Evolutionary conservation across 2,797 vertebrate species (phyloP).

Genomic region (Diplodus puntazzo): DNA sequence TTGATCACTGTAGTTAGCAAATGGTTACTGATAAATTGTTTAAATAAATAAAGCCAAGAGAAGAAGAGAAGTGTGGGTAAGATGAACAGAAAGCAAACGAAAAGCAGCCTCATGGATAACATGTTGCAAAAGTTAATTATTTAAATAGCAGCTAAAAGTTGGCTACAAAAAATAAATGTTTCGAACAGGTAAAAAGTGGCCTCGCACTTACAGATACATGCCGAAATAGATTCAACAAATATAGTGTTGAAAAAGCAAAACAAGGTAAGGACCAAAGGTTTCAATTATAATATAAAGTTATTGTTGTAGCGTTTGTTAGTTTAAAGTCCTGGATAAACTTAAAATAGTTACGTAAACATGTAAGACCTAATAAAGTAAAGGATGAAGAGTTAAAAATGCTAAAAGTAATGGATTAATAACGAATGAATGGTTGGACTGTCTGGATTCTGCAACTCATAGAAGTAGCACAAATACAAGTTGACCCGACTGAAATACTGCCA

Average conservation of each 20-base stretch:
- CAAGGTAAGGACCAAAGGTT: too few species aligned
- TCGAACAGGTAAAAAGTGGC: too few species aligned
- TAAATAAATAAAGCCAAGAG: too few species aligned
- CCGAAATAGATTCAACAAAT: too few species aligned
- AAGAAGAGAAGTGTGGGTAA: background rate
- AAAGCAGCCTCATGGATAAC: background rate
- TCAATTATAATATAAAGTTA: too few species aligned
- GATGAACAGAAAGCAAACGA: too few species aligned
- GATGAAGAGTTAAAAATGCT: background rate
- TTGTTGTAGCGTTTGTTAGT: background rate
- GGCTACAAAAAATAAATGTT: background rate
- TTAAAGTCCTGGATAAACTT: background rate
- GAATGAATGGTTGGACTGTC: background rate
- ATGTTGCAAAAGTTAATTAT: background rate
- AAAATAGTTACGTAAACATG: background rate
- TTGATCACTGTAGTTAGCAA: background rate
- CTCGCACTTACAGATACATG: too few species aligned
- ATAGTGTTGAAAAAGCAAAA: too few species aligned
- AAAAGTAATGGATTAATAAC: background rate
- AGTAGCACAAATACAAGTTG: background rate
- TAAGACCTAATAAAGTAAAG: too few species aligned
- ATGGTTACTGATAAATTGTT: background rate
- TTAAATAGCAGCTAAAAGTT: too few species aligned
- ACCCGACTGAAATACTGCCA: background rate
- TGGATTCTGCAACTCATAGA: too few species aligned